phyloP scores from a whole-genome alignment of 2,797 vertebrate genomes.

The Rhodeus uyekii region DNA sequence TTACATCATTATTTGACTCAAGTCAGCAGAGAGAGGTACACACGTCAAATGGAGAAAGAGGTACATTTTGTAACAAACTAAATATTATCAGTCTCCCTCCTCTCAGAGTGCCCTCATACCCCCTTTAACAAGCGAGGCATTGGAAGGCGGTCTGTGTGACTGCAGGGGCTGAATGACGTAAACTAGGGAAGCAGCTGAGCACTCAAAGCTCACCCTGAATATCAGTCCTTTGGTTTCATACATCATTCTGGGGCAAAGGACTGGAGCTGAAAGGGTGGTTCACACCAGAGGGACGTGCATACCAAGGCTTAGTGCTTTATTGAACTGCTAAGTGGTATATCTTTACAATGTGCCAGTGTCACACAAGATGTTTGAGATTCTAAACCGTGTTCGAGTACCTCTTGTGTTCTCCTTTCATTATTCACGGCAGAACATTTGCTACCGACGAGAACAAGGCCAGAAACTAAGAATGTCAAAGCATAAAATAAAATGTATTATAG shows the following conservation, averaged over 20 bases:
- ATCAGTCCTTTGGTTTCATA: conserved; percentile 18
- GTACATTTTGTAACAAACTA: conserved; percentile 26
- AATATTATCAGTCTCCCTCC: conserved; percentile 25
- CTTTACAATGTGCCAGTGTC: conserved; percentile 22
- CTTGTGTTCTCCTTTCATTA: conserved; percentile 6
- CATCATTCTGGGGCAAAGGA: conserved; percentile 20
- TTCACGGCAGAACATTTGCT: conserved; percentile 28
- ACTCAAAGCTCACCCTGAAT: conserved; percentile 27
- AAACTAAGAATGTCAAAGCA: conserved; percentile 37
- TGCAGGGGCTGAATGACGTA: conserved; percentile 30
- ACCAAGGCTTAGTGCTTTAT: conserved; percentile 9
- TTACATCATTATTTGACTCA: background rate
- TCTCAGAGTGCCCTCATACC: conserved; percentile 29
- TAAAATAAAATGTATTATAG: conserved; percentile 38
- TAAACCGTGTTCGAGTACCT: conserved; percentile 3
- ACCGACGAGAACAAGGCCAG: conserved; percentile 35
- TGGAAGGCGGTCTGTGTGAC: conserved; percentile 22
- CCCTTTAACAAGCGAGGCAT: conserved; percentile 19
- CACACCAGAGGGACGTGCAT: conserved; percentile 6
- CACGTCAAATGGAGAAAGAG: background rate
- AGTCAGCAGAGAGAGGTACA: background rate
- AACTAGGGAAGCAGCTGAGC: conserved; percentile 31
- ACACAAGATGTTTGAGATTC: conserved; percentile 26
- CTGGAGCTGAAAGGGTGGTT: conserved; percentile 1
- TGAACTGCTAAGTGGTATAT: conserved; percentile 20